A percentile compares a stretch with the other conserved stretches of the same genome.
These are phyloP conservation scores for Myotis daubentonii DNA, from an alignment of 2,797 vertebrate species.

Conservation along the genomic window DNA sequence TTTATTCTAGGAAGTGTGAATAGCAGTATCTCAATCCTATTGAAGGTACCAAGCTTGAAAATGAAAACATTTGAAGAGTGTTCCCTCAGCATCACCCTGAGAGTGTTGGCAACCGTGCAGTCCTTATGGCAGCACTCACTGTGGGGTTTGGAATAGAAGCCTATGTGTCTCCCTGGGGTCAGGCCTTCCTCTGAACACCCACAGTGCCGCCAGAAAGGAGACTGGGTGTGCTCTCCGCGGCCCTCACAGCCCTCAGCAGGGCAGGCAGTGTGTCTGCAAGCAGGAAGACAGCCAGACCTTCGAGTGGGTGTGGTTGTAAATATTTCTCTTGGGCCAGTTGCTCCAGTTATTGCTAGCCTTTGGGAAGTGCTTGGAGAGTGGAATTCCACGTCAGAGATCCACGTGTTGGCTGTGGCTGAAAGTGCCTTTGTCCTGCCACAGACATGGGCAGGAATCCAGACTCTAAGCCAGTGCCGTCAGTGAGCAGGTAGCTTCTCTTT, in stretches of 20 bases:
- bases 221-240: rapidly evolving
- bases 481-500: not conserved
- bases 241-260: not conserved
- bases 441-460: not conserved
- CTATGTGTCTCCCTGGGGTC: rapidly evolving
- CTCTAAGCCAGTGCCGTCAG: not conserved
- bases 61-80: not conserved
- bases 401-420: not conserved
- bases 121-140: not conserved
- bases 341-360: not conserved
- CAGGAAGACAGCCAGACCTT: not conserved
- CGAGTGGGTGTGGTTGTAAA: not conserved
- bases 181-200: not conserved
- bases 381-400: not conserved
- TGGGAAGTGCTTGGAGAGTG: not conserved
- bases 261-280: not conserved
- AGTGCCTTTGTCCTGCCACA: not conserved
- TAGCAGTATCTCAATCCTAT: not conserved
- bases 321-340: not conserved
- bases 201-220: rapidly evolving
- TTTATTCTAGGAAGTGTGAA: not conserved
- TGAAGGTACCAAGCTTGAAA: not conserved
- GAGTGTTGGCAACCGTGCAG: not conserved
- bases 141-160: not conserved
- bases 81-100: not conserved